Conservation (phyloP, 2,888 invertebrate genomes). For the Linnaemya tessellans region DNA sequence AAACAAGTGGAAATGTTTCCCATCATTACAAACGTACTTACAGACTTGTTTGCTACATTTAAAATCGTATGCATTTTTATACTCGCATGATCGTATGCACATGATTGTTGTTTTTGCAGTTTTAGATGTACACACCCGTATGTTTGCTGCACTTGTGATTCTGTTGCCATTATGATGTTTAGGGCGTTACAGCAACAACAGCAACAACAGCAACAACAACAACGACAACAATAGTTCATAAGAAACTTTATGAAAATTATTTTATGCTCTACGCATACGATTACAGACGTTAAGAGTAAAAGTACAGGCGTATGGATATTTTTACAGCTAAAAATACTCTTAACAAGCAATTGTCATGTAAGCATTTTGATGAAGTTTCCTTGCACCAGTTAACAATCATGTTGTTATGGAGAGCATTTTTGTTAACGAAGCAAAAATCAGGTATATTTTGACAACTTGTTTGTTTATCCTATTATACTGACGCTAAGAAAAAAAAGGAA, state of each 20-base stretch:
- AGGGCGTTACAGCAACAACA: conserved; percentile 61
- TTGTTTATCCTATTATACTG: conserved; percentile 8
- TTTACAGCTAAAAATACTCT: conserved; percentile 5
- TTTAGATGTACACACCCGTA: neutral
- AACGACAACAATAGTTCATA: conserved; percentile 60
- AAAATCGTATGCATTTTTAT: conserved; percentile 29
- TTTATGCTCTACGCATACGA: conserved; percentile 5
- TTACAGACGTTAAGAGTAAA: neutral
- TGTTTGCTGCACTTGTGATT: conserved; percentile 22
- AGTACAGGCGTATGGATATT: neutral
- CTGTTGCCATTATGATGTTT: conserved; percentile 50
- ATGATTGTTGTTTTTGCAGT: neutral
- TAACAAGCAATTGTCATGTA: conserved; percentile 40
- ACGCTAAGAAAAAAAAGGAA: no score
- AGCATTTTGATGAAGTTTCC: conserved; percentile 14
- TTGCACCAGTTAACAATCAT: conserved; percentile 29
- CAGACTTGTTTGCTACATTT: conserved; percentile 2
- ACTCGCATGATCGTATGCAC: neutral
- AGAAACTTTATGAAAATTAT: conserved; percentile 60
- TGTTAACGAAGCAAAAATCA: conserved; percentile 1
- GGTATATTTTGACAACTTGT: conserved; percentile 3
- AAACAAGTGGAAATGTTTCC: conserved; percentile 51
- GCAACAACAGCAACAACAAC: conserved; percentile 63
- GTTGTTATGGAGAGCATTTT: conserved; percentile 19
- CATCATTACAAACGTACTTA: conserved; percentile 31